Conservation (phyloP, 1,140 invertebrate genomes). For the Cepaea nemoralis region DNA sequence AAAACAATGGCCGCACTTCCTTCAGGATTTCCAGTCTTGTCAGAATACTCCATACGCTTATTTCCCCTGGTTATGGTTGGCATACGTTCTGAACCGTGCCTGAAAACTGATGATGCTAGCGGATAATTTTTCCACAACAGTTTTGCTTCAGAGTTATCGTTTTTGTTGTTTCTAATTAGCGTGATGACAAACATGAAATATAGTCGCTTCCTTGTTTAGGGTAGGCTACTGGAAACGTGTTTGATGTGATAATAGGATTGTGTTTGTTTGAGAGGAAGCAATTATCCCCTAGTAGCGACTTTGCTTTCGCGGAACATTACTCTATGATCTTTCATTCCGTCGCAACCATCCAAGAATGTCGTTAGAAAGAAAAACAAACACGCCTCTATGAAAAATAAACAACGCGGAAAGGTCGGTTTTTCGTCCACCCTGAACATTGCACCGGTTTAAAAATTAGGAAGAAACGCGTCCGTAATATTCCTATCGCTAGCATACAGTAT, state of each 20-base stretch:
- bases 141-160: not conserved
- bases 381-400: not conserved
- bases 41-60: not conserved
- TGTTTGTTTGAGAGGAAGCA: constrained; percentile 1
- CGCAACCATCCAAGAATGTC: not conserved
- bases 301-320: not conserved
- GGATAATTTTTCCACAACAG: not conserved
- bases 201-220: not conserved
- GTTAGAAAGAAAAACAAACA: not conserved
- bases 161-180: constrained; percentile 11
- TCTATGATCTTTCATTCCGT: not conserved
- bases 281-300: not conserved
- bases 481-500: too few relatives aligned
- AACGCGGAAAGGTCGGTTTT: not conserved
- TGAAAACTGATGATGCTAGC: not conserved
- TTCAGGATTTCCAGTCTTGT: not conserved
- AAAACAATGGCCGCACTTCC: too few relatives aligned
- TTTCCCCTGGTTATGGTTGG: not conserved
- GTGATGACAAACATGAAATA: constrained; percentile 10
- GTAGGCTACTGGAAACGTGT: not conserved
- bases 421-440: not conserved
- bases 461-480: too few relatives aligned
- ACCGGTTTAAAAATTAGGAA: not conserved
- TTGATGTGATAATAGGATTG: not conserved
- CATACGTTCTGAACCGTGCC: not conserved